Percentiles rank a stretch among this genome's conserved stretches.
Conservation (phyloP, 2,113 vertebrate species). For the Engystomops pustulosus region DNA sequence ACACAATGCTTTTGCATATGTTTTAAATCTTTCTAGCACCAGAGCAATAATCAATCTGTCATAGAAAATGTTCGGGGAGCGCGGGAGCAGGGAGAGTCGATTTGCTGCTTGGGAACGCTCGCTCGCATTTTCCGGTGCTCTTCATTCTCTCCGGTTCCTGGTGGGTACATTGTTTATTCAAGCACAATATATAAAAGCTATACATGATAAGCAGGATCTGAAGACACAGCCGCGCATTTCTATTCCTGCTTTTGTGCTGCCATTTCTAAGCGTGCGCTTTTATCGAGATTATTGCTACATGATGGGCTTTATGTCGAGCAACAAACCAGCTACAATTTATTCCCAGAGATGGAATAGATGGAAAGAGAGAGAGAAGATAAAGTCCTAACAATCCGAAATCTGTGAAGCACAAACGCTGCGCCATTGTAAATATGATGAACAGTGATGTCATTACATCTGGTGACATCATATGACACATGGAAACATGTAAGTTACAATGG, state of each 20-base stretch:
- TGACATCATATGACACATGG: background rate
- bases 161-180: slow-evolving; percentile 25
- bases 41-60: slow-evolving; percentile 58
- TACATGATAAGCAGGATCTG: slow-evolving; percentile 10
- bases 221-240: background rate
- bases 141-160: background rate
- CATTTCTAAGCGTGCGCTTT: slow-evolving; percentile 6
- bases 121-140: background rate
- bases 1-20: slow-evolving; percentile 50
- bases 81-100: slow-evolving; percentile 15
- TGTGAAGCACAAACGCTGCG: background rate
- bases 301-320: background rate
- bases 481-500: too few relatives aligned
- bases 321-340: background rate
- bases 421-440: background rate
- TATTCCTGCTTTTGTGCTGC: background rate
- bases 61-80: slow-evolving; percentile 42
- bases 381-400: background rate
- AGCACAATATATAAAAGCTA: slow-evolving; percentile 16
- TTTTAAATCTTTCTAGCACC: slow-evolving; percentile 47
- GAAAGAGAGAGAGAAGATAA: background rate
- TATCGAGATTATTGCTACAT: slow-evolving; percentile 34
- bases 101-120: slow-evolving; percentile 6
- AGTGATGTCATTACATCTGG: background rate
- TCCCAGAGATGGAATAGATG: background rate